Evolutionary conservation across 2,797 vertebrate species (phyloP).

Genomic region (Schizopygopsis pylzovi): DNA sequence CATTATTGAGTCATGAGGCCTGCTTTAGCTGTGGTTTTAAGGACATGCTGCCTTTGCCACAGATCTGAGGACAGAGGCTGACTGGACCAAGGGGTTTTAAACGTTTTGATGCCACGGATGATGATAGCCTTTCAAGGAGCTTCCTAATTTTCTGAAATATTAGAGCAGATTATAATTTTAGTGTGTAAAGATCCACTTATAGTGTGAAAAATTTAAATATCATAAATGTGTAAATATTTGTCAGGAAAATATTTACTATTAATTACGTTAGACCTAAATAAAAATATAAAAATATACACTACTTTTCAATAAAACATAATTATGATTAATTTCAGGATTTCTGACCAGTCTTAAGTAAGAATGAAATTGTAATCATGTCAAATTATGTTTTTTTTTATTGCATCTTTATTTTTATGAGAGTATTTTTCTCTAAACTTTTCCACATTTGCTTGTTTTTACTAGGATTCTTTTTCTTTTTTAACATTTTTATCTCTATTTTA

Average conservation of each 20-base stretch:
- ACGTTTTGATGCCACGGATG: not conserved
- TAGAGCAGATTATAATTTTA: not conserved
- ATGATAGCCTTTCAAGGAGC: not conserved
- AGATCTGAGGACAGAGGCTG: constrained; percentile 52
- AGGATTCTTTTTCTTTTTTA: no score
- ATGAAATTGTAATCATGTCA: no score
- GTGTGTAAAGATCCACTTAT: not conserved
- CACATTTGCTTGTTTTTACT: no score
- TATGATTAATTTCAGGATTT: no score
- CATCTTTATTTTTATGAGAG: no score
- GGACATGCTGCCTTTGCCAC: not conserved
- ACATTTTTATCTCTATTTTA: no score
- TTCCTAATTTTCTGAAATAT: not conserved
- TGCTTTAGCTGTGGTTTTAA: constrained; percentile 3
- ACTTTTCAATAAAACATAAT: no score
- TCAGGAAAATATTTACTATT: not conserved
- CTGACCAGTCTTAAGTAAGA: no score
- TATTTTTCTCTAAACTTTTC: no score
- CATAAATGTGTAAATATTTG: not conserved
- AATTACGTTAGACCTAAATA: not conserved
- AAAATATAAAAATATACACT: no score
- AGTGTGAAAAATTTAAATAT: not conserved
- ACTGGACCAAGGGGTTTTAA: constrained; percentile 13
- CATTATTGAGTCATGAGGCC: constrained; percentile 35
- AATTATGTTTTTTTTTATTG: no score